Percentiles rank a stretch among this genome's conserved stretches.
Evolutionary conservation across 2,888 invertebrate species (phyloP).

Genomic region (Megaustenia siamemsis): DNA sequence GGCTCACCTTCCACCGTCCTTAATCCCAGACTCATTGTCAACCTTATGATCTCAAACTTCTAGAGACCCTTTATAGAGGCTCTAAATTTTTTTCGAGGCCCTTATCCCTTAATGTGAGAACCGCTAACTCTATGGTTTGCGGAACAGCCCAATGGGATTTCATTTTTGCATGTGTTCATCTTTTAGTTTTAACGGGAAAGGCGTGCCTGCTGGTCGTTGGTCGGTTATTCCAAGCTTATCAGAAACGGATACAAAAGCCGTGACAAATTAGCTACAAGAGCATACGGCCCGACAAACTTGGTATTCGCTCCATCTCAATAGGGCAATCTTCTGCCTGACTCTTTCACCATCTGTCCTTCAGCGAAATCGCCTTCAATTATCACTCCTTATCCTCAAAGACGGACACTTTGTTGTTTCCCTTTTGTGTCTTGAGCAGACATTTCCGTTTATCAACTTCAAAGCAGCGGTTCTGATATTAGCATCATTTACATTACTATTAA

Average conservation of each 20-base stretch:
- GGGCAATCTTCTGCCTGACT: slow-evolving; percentile 49
- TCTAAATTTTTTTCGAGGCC: no score
- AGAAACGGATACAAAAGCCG: slow-evolving; percentile 42
- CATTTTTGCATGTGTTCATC: slow-evolving; percentile 30
- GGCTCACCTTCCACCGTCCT: no score
- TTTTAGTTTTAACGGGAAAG: slow-evolving; percentile 27
- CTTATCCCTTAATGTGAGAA: no score
- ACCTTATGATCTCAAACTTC: no score
- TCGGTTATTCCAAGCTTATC: slow-evolving; percentile 40
- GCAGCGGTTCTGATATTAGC: not conserved
- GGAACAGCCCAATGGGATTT: slow-evolving; percentile 1
- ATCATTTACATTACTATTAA: not conserved
- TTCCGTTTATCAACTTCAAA: not conserved
- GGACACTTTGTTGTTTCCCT: not conserved
- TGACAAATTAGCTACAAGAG: slow-evolving; percentile 58
- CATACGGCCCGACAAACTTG: slow-evolving; percentile 55
- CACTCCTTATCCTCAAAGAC: not conserved
- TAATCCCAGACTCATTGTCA: no score
- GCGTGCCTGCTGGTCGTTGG: not conserved
- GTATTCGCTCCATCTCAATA: slow-evolving; percentile 51
- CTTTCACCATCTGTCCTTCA: slow-evolving; percentile 59
- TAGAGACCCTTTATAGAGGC: no score
- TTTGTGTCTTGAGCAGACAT: no score
- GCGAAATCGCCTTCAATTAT: slow-evolving; percentile 4
- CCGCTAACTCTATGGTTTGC: slow-evolving; percentile 45